These are phyloP conservation scores for Drosophila triauraria DNA, from an alignment of 1,140 invertebrate genomes.

Conservation along the genomic window DNA sequence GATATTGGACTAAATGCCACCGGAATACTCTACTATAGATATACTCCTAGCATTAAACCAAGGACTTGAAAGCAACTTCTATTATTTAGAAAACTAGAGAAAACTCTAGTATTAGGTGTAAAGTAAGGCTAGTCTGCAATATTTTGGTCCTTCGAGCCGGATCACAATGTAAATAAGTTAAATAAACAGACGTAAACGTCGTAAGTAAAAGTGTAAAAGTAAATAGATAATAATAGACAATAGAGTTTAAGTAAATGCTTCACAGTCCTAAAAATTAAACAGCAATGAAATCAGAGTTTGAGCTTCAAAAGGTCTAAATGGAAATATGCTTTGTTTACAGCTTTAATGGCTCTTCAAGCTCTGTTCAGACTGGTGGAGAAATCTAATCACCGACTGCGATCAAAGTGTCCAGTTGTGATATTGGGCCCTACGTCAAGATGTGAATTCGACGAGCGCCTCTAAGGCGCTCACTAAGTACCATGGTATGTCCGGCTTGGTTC, in stretches of 20 bases:
- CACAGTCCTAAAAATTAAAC: too few relatives aligned
- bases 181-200: too few relatives aligned
- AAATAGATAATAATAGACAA: too few relatives aligned
- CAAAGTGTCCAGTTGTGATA: constrained; percentile 75
- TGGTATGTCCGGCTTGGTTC: constrained; percentile 23
- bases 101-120: too few relatives aligned
- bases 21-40: constrained; percentile 11
- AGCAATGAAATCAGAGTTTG: background rate
- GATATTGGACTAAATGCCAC: background rate
- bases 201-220: too few relatives aligned
- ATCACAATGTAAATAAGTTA: too few relatives aligned
- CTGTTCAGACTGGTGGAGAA: constrained; percentile 5
- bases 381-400: constrained; percentile 73
- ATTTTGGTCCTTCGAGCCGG: too few relatives aligned
- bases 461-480: constrained; percentile 54
- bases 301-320: background rate
- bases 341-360: background rate
- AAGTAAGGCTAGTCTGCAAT: too few relatives aligned
- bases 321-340: background rate
- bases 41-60: background rate
- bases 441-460: constrained; percentile 56
- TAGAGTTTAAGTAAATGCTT: too few relatives aligned
- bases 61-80: too few relatives aligned
- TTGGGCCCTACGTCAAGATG: constrained; percentile 56
- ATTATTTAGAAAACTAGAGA: background rate